A percentile compares a stretch with the other conserved stretches of the same genome.
Conservation (phyloP, 2,113 vertebrate species). For the Oryzias melastigma region DNA sequence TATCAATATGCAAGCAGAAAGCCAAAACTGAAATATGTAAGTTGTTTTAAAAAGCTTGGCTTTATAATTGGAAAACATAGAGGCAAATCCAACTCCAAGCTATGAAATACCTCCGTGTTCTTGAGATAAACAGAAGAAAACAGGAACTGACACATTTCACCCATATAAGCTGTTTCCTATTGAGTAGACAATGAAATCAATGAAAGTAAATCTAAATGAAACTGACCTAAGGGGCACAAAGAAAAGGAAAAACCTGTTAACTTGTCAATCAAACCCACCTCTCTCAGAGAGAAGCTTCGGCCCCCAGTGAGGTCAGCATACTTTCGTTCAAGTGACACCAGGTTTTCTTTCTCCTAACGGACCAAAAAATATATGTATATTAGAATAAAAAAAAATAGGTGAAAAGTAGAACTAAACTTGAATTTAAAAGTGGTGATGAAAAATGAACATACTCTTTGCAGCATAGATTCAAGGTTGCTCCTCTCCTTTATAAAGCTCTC, state of each 20-base stretch:
- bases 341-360: constrained; percentile 90
- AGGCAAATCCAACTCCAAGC: constrained; percentile 1
- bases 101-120: constrained; percentile 67
- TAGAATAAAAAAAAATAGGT: too few species aligned
- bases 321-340: constrained; percentile 86
- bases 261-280: constrained; percentile 76
- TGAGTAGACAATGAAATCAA: constrained; percentile 48
- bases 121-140: constrained; percentile 68
- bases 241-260: constrained; percentile 2
- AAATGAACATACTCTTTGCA: constrained; percentile 83
- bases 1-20: background rate
- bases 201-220: background rate
- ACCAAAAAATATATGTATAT: background rate
- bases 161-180: constrained; percentile 61
- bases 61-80: constrained; percentile 9
- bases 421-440: background rate
- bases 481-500: constrained; percentile 93
- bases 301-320: constrained; percentile 86
- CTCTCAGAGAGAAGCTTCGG: constrained; percentile 86
- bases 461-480: constrained; percentile 88
- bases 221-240: background rate
- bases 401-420: too few species aligned
- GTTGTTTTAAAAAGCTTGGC: too few species aligned
- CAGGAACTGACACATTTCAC: constrained; percentile 65
- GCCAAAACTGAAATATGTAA: background rate